phyloP scores from a whole-genome alignment of 2,888 invertebrate species.

The Scaptodrosophila latifasciaeformis region DNA sequence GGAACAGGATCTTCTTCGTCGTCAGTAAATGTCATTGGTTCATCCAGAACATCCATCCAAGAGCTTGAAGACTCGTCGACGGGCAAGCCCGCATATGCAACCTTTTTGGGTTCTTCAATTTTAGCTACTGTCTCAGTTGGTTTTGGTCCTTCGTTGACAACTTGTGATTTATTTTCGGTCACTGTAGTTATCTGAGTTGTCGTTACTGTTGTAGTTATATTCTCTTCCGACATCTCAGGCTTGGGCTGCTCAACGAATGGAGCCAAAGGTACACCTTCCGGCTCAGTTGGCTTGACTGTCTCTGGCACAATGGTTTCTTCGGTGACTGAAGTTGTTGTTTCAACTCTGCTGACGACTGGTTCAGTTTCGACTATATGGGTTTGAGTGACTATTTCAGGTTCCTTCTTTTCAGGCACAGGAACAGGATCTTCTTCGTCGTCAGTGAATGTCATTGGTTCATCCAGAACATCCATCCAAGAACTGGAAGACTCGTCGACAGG shows the following conservation, averaged over 20 bases:
- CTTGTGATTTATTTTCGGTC: too few species aligned
- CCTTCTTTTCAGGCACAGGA: constrained; percentile 2
- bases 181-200: too few species aligned
- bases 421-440: constrained; percentile 52
- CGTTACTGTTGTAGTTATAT: too few species aligned
- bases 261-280: too few species aligned
- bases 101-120: too few species aligned
- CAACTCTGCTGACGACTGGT: background rate
- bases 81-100: too few species aligned
- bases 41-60: too few species aligned
- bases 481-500: constrained; percentile 15
- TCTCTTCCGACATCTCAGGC: too few species aligned
- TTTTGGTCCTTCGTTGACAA: too few species aligned
- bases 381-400: constrained; percentile 1
- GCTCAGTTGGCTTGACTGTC: background rate
- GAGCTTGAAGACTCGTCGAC: too few species aligned
- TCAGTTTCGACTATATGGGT: background rate
- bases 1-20: background rate
- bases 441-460: constrained; percentile 64
- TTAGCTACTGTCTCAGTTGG: too few species aligned
- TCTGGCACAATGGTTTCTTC: background rate
- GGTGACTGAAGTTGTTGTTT: background rate
- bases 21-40: background rate
- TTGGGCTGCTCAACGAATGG: too few species aligned
- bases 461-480: constrained; percentile 61